A percentile compares a stretch with the other conserved stretches of the same genome.
Evolutionary conservation across 2,888 invertebrate species (phyloP).

Genomic region (Peribatodes rhomboidaria): DNA sequence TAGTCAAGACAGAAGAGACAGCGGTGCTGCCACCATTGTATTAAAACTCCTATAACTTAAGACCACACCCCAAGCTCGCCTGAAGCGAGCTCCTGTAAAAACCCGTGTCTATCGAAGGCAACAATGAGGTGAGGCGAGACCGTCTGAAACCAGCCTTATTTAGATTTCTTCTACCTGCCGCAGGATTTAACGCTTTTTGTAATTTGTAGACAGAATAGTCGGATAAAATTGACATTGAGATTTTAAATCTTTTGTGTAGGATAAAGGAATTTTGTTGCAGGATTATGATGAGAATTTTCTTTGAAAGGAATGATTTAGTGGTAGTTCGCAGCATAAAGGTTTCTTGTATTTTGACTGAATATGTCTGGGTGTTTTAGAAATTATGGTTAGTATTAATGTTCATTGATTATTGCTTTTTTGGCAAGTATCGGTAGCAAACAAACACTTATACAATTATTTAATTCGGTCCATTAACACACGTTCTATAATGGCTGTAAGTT

Average conservation of each 20-base stretch:
- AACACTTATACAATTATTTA: too few relatives aligned
- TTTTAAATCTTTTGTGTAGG: slow-evolving; percentile 21
- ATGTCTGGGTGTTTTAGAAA: too few relatives aligned
- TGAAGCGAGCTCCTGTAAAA: slow-evolving; percentile 41
- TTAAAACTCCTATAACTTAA: too few relatives aligned
- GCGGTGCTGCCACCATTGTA: background rate
- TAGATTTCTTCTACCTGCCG: slow-evolving; percentile 39
- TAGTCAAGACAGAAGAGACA: background rate
- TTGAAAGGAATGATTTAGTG: too few relatives aligned
- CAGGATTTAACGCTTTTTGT: slow-evolving; percentile 33
- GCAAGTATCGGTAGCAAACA: too few relatives aligned
- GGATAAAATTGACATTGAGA: slow-evolving; percentile 27
- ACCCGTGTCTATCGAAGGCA: slow-evolving; percentile 41
- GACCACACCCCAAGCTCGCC: slow-evolving; percentile 24
- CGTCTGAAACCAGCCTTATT: slow-evolving; percentile 44
- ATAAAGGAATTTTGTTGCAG: background rate
- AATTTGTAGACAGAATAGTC: slow-evolving; percentile 30
- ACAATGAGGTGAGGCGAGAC: slow-evolving; percentile 46
- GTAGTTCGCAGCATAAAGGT: background rate
- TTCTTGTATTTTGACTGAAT: background rate
- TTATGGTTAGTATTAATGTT: too few relatives aligned
- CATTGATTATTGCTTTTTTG: too few relatives aligned
- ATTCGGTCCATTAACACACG: too few relatives aligned
- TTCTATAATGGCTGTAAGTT: too few relatives aligned
- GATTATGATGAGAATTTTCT: slow-evolving; percentile 10